Evolutionary conservation across 2,888 invertebrate genomes (phyloP).

Genomic region (Penaeus monodon): DNA sequence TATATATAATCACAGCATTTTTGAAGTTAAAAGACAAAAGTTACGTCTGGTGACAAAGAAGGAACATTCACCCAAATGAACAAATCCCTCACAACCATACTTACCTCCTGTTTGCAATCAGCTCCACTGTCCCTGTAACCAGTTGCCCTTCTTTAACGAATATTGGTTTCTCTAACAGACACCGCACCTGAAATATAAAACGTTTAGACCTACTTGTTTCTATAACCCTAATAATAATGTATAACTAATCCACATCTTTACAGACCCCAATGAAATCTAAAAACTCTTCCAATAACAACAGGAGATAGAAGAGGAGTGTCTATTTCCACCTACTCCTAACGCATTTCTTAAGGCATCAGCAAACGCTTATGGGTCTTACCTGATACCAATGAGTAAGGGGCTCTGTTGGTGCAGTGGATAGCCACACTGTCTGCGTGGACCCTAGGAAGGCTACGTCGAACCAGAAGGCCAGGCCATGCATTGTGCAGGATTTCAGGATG

Average conservation of each 20-base stretch:
- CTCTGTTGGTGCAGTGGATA: constrained; percentile 97
- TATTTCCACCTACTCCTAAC: too few species aligned
- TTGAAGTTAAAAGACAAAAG: too few species aligned
- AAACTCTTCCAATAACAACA: too few species aligned
- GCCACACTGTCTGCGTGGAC: constrained; percentile 89
- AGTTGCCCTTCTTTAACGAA: constrained; percentile 94
- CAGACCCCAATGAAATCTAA: too few species aligned
- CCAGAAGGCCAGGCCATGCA: constrained; percentile 99
- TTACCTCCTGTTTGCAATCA: constrained; percentile 91
- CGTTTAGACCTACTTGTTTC: too few species aligned
- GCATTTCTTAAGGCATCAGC: too few species aligned
- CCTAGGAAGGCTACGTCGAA: constrained; percentile 98
- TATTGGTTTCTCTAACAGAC: constrained; percentile 91
- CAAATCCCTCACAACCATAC: constrained; percentile 14
- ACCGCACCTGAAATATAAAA: constrained; percentile 77
- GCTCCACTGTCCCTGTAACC: constrained; percentile 84
- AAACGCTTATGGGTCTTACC: constrained; percentile 64
- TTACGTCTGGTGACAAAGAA: too few species aligned
- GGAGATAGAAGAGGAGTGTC: too few species aligned
- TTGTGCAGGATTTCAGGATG: constrained; percentile 90
- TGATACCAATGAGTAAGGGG: constrained; percentile 99
- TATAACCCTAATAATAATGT: background rate
- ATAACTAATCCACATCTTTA: background rate
- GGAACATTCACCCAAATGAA: too few species aligned
- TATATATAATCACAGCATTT: too few species aligned